A percentile compares a stretch with the other conserved stretches of the same genome.
phyloP scores from a whole-genome alignment of 1,140 invertebrate genomes.

The Temnothorax longispinosus region DNA sequence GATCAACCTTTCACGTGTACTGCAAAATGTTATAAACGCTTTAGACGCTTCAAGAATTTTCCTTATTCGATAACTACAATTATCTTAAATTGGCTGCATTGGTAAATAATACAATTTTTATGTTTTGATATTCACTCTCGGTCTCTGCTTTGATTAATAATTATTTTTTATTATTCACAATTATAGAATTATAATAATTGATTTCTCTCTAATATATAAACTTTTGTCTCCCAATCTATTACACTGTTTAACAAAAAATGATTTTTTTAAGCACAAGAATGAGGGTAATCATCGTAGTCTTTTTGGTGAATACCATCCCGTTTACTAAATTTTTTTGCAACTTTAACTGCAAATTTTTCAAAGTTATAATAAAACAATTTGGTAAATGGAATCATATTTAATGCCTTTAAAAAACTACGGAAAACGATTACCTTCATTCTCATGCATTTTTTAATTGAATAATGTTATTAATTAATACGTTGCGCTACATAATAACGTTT shows the following conservation, averaged over 20 bases:
- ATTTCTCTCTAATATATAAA: background rate
- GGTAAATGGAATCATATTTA: too few species aligned
- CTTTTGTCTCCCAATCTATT: background rate
- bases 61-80: background rate
- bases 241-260: background rate
- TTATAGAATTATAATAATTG: background rate
- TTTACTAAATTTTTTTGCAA: too few species aligned
- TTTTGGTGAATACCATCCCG: too few species aligned
- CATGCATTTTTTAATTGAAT: background rate
- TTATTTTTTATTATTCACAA: background rate
- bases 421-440: background rate
- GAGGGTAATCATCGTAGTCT: background rate
- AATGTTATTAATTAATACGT: background rate
- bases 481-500: background rate
- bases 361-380: too few species aligned
- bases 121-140: slow-evolving; percentile 4
- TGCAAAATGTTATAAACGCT: background rate
- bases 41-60: background rate
- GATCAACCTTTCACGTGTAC: background rate
- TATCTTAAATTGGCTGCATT: background rate
- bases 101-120: background rate
- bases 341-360: too few species aligned
- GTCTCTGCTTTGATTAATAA: background rate
- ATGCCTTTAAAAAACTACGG: too few species aligned
- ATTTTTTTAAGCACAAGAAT: background rate